These are phyloP conservation scores for Latheticus oryzae DNA, from an alignment of 2,888 invertebrate species.

Conservation along the genomic window DNA sequence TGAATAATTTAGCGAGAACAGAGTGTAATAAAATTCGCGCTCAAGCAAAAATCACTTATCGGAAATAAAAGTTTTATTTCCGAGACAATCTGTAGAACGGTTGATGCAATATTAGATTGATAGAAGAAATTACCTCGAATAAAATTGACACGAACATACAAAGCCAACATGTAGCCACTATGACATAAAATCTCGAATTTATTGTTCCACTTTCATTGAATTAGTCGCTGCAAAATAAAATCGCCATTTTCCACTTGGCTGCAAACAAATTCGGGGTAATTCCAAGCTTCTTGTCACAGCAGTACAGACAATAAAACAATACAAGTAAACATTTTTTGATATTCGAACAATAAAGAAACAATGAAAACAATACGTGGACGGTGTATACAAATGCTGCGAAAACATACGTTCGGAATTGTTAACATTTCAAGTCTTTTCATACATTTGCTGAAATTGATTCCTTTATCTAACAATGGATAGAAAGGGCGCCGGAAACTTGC, in stretches of 20 bases:
- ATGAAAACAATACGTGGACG: conserved; percentile 42
- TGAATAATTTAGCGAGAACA: conserved; percentile 6
- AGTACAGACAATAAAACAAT: conserved; percentile 18
- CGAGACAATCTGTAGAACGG: conserved; percentile 6
- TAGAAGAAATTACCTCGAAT: conserved; percentile 22
- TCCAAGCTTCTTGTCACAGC: conserved; percentile 11
- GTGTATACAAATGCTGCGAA: conserved; percentile 29
- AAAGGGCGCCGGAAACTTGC: neutral
- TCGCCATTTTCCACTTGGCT: conserved; percentile 15
- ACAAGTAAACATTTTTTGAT: conserved; percentile 36
- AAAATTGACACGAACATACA: conserved; percentile 16
- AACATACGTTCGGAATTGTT: conserved; percentile 31
- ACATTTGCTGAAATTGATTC: conserved; percentile 2
- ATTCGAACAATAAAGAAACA: conserved; percentile 27
- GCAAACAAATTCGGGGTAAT: conserved; percentile 18
- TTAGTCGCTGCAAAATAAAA: conserved; percentile 22
- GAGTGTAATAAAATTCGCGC: neutral
- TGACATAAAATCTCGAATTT: conserved; percentile 26
- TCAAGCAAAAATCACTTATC: conserved; percentile 18
- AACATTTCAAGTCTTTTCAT: conserved; percentile 20
- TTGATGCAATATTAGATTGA: conserved; percentile 29
- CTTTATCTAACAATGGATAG: too few species aligned
- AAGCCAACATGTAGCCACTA: conserved; percentile 15
- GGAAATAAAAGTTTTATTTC: conserved; percentile 20
- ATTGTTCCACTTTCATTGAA: conserved; percentile 20